These are phyloP conservation scores for Agrypnia vestita DNA, from an alignment of 1,140 invertebrate species.

Conservation along the genomic window DNA sequence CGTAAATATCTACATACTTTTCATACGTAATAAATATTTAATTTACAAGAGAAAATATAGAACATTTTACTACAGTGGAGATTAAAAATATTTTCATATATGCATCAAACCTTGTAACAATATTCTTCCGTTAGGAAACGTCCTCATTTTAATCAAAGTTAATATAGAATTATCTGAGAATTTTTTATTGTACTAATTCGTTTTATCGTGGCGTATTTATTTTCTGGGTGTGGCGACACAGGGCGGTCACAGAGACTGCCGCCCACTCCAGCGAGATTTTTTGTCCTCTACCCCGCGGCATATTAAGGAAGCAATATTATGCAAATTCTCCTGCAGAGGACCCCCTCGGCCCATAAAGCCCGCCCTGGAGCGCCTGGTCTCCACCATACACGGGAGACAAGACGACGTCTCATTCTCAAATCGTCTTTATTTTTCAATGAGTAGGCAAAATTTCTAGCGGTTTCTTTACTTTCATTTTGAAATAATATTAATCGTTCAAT, in stretches of 20 bases:
- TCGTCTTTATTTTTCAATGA: slow-evolving; percentile 6
- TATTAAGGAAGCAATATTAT: slow-evolving; percentile 73
- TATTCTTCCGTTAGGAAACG: no score
- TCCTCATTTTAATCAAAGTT: no score
- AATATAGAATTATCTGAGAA: no score
- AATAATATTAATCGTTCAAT: no score
- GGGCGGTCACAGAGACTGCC: slow-evolving; percentile 32
- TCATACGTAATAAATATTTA: no score
- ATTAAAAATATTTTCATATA: no score
- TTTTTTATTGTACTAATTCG: no score
- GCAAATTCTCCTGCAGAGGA: slow-evolving; percentile 65
- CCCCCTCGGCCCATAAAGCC: slow-evolving; percentile 49
- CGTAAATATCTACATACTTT: no score
- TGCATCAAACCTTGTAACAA: no score
- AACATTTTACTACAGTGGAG: no score
- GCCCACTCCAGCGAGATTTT: slow-evolving; percentile 62
- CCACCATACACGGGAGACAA: slow-evolving; percentile 10
- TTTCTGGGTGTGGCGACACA: neutral
- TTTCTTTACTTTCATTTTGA: neutral
- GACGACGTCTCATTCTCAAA: slow-evolving; percentile 12
- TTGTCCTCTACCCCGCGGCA: slow-evolving; percentile 61
- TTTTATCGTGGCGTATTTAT: no score
- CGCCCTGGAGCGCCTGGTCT: slow-evolving; percentile 47
- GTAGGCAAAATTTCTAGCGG: neutral
- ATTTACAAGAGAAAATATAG: no score